A percentile compares a stretch with the other conserved stretches of the same genome.
Evolutionary conservation across 2,113 vertebrate species (phyloP).

Genomic region (Zosterops japonicus): DNA sequence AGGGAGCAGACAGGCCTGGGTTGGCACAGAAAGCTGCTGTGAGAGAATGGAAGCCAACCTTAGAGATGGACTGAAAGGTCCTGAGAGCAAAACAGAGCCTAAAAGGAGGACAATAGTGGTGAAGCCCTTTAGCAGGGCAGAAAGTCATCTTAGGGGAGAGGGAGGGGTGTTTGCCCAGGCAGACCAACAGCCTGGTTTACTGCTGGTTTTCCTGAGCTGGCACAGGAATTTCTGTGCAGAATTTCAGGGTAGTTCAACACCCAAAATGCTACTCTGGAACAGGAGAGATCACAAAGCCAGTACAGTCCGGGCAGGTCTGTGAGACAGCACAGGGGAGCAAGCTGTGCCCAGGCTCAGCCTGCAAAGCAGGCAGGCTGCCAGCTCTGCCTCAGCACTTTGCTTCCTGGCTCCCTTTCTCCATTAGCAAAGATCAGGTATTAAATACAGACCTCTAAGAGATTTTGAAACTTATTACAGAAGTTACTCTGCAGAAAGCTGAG

Average conservation of each 20-base stretch:
- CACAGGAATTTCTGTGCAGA: background rate
- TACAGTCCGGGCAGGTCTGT: background rate
- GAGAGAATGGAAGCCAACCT: background rate
- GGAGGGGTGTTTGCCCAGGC: background rate
- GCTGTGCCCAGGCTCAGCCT: background rate
- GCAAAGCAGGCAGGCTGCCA: background rate
- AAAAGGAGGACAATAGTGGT: fast-evolving
- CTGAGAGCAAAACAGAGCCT: background rate
- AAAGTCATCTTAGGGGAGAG: background rate
- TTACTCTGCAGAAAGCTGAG: background rate
- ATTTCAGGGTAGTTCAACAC: background rate
- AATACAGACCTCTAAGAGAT: background rate
- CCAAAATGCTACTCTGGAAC: background rate
- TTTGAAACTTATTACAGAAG: background rate
- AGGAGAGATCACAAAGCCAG: background rate
- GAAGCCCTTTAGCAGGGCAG: background rate
- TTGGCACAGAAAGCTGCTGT: background rate
- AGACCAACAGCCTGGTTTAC: background rate
- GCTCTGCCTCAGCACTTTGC: fast-evolving
- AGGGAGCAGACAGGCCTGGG: background rate
- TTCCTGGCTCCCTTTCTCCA: background rate
- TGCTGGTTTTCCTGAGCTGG: background rate
- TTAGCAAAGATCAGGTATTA: background rate
- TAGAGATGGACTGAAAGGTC: background rate
- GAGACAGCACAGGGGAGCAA: background rate